A percentile compares a stretch with the other conserved stretches of the same genome.
phyloP scores from a whole-genome alignment of 2,888 invertebrate genomes.

The Drosophila austrosaltans region DNA sequence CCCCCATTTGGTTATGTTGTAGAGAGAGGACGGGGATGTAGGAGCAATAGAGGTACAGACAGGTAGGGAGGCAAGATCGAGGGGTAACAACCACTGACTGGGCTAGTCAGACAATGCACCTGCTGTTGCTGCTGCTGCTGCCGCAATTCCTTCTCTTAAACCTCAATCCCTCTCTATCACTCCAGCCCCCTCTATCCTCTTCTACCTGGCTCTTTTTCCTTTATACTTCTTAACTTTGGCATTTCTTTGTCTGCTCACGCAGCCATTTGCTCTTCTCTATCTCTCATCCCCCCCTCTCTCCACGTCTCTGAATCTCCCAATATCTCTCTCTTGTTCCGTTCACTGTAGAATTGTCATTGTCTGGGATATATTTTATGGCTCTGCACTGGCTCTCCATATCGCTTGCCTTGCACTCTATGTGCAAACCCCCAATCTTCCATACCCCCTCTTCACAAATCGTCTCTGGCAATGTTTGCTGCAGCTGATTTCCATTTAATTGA shows the following conservation, averaged over 20 bases:
- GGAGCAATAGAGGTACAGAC: neutral
- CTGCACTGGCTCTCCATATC: slow-evolving; percentile 14
- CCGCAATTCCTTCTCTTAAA: slow-evolving; percentile 19
- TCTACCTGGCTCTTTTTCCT: neutral
- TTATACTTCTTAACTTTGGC: slow-evolving; percentile 2
- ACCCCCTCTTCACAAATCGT: neutral
- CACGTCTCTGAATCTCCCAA: neutral
- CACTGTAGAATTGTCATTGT: slow-evolving; percentile 30
- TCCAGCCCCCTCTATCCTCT: neutral
- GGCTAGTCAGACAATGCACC: slow-evolving; percentile 59
- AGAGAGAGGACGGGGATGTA: neutral
- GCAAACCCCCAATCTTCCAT: neutral
- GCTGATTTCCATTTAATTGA: slow-evolving; percentile 70
- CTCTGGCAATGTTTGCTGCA: slow-evolving; percentile 31
- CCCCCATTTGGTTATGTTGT: slow-evolving; percentile 35
- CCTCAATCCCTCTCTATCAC: neutral
- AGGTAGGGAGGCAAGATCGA: neutral
- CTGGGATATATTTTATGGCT: slow-evolving; percentile 21
- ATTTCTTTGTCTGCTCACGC: slow-evolving; percentile 34
- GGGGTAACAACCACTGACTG: slow-evolving; percentile 33
- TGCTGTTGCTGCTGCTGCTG: slow-evolving; percentile 63
- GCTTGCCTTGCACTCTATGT: slow-evolving; percentile 13
- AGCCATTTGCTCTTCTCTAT: neutral
- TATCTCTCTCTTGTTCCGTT: slow-evolving; percentile 2
- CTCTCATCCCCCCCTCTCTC: slow-evolving; percentile 7